phyloP scores from a whole-genome alignment of 2,113 vertebrate species.

The Climacteris rufus region DNA sequence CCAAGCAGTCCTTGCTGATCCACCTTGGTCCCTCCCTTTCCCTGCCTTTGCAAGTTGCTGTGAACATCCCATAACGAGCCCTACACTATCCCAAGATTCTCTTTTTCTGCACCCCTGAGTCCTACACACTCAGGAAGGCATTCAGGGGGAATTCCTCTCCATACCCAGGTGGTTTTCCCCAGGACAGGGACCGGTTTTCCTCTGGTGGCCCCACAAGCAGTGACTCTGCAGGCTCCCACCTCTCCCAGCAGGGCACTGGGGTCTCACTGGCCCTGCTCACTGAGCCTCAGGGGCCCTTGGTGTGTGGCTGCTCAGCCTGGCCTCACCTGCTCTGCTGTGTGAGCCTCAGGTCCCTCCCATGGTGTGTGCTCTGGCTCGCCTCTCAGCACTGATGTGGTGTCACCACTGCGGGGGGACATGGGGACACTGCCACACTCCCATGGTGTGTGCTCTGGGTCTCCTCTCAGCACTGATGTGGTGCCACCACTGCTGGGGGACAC shows the following conservation, averaged over 20 bases:
- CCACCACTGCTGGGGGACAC: no score
- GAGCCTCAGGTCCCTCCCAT: not conserved
- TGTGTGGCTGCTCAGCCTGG: not conserved
- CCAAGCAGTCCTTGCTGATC: not conserved
- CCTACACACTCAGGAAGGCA: fast-evolving
- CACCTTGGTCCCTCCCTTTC: not conserved
- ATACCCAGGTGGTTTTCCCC: not conserved
- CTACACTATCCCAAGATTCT: not conserved
- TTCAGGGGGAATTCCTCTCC: not conserved
- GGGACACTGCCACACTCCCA: no score
- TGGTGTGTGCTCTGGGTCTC: no score
- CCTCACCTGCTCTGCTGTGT: fast-evolving
- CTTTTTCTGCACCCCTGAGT: not conserved
- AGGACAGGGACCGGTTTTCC: not conserved
- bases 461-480: no score
- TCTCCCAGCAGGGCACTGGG: not conserved
- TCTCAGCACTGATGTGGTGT: no score
- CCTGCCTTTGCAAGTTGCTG: not conserved
- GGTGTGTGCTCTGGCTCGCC: no score
- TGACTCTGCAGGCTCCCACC: not conserved
- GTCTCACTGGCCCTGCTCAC: not conserved
- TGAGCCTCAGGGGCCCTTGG: not conserved
- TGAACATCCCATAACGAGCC: not conserved
- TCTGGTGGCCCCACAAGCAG: not conserved
- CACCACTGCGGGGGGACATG: no score